Conservation (phyloP, 2,888 invertebrate genomes). For the Arge pagana region DNA sequence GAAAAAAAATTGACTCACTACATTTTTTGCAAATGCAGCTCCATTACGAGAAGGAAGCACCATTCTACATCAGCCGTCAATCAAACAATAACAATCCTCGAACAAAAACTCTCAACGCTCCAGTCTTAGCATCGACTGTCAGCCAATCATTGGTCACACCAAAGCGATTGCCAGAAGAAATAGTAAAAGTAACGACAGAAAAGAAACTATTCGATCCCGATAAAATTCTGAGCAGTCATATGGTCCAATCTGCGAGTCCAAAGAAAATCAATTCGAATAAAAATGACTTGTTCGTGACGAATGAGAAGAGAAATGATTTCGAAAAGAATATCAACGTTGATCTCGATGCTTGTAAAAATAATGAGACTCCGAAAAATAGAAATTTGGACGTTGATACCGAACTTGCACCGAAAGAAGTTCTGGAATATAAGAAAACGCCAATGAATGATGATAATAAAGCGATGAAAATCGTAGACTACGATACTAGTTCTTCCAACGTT, state of each 20-base stretch:
- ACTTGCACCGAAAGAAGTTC: too few relatives aligned
- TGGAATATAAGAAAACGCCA: too few relatives aligned
- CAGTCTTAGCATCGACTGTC: conserved; percentile 12
- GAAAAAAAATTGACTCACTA: too few relatives aligned
- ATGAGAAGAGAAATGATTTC: background rate
- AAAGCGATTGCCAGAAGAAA: conserved; percentile 2
- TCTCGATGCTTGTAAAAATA: too few relatives aligned
- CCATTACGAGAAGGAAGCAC: conserved; percentile 38
- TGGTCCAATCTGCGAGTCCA: too few relatives aligned
- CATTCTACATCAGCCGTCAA: conserved; percentile 34
- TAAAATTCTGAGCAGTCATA: too few relatives aligned
- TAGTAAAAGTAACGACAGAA: background rate
- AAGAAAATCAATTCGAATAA: background rate
- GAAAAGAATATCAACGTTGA: background rate
- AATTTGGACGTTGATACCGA: too few relatives aligned
- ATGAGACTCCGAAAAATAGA: too few relatives aligned
- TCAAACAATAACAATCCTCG: conserved; percentile 35
- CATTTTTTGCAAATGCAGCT: conserved; percentile 39
- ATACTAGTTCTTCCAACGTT: conserved; percentile 19
- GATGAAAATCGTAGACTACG: conserved; percentile 1
- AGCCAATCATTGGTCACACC: conserved; percentile 16
- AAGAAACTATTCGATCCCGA: conserved; percentile 6
- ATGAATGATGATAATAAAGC: too few relatives aligned
- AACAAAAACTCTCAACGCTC: conserved; percentile 12
- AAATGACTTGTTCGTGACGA: background rate